Percentiles rank a stretch among this genome's conserved stretches.
These are phyloP conservation scores for Vanacampus margaritifer DNA, from an alignment of 2,113 vertebrate genomes.

Conservation along the genomic window DNA sequence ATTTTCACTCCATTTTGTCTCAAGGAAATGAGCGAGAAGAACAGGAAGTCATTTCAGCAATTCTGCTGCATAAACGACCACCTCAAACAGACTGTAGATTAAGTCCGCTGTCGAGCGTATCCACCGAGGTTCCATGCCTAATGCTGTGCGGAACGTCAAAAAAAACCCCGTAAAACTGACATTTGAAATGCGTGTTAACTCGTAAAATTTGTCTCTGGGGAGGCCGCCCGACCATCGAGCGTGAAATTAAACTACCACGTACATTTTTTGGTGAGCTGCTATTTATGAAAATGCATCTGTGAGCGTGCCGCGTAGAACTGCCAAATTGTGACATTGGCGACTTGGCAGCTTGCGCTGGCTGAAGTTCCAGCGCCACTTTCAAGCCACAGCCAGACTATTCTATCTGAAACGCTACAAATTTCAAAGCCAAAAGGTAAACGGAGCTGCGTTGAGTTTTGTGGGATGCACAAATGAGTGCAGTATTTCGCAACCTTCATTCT, in stretches of 20 bases:
- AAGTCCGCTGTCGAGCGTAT: conserved; percentile 38
- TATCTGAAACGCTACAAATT: not conserved
- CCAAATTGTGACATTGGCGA: not conserved
- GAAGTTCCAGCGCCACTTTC: not conserved
- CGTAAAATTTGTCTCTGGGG: not conserved
- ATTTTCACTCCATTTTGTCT: not conserved
- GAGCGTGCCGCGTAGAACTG: not conserved
- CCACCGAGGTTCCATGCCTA: conserved; percentile 26
- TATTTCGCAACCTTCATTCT: not conserved
- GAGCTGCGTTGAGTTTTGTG: too few relatives aligned
- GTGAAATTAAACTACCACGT: not conserved
- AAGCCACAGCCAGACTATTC: not conserved
- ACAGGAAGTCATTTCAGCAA: conserved; percentile 23
- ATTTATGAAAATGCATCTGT: not conserved
- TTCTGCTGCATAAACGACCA: conserved; percentile 16
- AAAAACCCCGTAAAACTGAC: conserved; percentile 1
- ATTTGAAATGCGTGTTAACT: not conserved
- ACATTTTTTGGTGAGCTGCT: not conserved
- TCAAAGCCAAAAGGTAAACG: not conserved
- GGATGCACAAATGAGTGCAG: not conserved
- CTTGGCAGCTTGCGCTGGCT: not conserved
- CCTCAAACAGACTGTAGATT: conserved; percentile 41
- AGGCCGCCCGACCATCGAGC: not conserved
- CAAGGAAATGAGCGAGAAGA: not conserved
- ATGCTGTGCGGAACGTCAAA: conserved; percentile 25